A percentile compares a stretch with the other conserved stretches of the same genome.
phyloP scores from a whole-genome alignment of 1,140 invertebrate species.

The Wasmannia auropunctata region DNA sequence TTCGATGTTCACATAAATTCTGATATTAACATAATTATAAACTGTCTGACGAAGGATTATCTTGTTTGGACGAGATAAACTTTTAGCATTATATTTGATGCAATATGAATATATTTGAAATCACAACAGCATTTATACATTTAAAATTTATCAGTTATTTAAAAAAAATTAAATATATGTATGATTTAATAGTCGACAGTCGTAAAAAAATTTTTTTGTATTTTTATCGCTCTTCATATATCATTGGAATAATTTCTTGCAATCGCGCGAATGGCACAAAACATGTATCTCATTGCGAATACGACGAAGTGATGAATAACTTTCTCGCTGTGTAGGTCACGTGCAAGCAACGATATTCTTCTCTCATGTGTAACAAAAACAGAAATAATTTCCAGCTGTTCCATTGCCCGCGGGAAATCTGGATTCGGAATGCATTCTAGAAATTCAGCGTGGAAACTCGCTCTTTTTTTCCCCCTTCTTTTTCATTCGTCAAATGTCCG shows the following conservation, averaged over 20 bases:
- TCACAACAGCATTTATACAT: background rate
- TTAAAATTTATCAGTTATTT: background rate
- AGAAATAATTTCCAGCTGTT: slow-evolving; percentile 20
- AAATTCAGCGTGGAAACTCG: background rate
- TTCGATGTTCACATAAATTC: background rate
- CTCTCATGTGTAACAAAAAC: background rate
- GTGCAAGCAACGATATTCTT: background rate
- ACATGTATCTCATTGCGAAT: background rate
- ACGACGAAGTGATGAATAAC: background rate
- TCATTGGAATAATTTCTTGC: slow-evolving; percentile 4
- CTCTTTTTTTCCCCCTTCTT: background rate
- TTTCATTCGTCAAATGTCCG: background rate
- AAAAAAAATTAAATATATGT: background rate
- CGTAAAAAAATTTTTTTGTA: background rate
- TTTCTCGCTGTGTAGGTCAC: background rate
- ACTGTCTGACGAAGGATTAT: background rate
- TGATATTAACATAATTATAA: background rate
- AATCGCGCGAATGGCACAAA: background rate
- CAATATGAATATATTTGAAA: background rate
- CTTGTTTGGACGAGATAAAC: background rate
- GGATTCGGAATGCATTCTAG: no score
- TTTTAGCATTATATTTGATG: background rate
- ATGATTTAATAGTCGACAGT: background rate
- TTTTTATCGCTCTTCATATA: background rate
- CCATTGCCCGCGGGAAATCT: background rate